Percentiles rank a stretch among this genome's conserved stretches.
Conservation (phyloP, 2,797 vertebrate genomes). For the Phoeniculus purpureus region DNA sequence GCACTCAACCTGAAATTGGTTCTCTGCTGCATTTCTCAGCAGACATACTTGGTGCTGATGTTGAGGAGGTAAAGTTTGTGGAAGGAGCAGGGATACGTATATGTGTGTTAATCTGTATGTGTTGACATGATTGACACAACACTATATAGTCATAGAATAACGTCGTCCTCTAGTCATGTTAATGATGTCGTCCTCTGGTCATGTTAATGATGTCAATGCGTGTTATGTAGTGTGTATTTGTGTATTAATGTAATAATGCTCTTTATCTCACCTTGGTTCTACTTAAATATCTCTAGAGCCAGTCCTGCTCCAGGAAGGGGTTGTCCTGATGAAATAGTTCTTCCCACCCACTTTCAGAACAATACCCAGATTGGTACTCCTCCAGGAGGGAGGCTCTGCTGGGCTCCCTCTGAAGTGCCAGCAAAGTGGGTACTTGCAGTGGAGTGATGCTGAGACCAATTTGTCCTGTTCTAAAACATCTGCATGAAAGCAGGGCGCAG, state of each 20-base stretch:
- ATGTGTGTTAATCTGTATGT: not conserved
- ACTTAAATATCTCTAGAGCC: not conserved
- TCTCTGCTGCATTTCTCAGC: not conserved
- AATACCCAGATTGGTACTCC: not conserved
- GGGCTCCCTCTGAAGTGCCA: conserved; percentile 11
- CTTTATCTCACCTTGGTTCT: conserved; percentile 2
- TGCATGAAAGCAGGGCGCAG: not conserved
- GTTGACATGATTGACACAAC: no score
- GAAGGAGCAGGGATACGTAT: not conserved
- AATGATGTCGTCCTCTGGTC: no score
- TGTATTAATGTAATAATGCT: not conserved
- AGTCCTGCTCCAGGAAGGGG: not conserved
- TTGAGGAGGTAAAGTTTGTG: not conserved
- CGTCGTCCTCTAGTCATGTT: no score
- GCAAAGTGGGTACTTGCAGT: not conserved
- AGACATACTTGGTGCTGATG: not conserved
- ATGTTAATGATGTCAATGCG: no score
- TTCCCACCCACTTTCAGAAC: not conserved
- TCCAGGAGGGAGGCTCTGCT: not conserved
- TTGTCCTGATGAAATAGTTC: not conserved
- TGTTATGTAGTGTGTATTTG: no score
- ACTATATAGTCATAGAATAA: no score
- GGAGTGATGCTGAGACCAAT: not conserved
- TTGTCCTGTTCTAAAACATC: conserved; percentile 12
- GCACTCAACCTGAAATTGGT: conserved; percentile 16